Evolutionary conservation across 2,888 invertebrate species (phyloP), one percentile per base, ranked within the genome.

Genomic region (Bembecia ichneumoniformis): DNA sequence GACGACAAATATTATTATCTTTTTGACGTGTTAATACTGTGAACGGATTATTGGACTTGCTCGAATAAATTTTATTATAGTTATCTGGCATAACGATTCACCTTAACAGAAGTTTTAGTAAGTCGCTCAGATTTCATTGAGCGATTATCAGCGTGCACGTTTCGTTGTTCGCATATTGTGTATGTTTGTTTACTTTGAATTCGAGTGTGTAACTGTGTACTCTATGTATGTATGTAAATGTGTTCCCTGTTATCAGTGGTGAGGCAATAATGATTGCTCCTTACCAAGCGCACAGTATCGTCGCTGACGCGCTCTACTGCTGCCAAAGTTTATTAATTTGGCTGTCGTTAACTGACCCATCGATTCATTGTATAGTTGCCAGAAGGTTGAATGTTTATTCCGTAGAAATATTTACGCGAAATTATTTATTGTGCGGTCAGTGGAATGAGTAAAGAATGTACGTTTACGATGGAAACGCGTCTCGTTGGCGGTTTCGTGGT

Each of bases 171-270:
- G n/a, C 14, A 40, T n/a, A 5, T 40, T 9, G 34, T 47, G 43
- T 47, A 47, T 46, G 64, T 69, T 68, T 68, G 68, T 63, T 60
- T 57, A 55, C 55, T 58, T 55, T 59, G 55, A 55, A 58, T 50
- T 50, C 53, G 55, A 55, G 54, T 60, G 57, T 65, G 58, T 59
- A 61, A 55, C 54, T 60, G 57, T 65, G 58, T 59, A 61, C 59
- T 64, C 52, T 59, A 55, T 62, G 59, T 62, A 54, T 61, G 51
- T 49, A 55, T 58, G 52, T 52, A 55, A 49, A 56, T 55, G 55
- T 60, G 54, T 56, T 65, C 60, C 60, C 62, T 72, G 75, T 82
- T 83, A 82, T 82, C 82, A 82, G 71, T 60, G 54, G 53, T 55
- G 63, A 64, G 62, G 64, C 62, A 69, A 70, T 65, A 68, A 66